Conservation (phyloP, 2,888 invertebrate genomes). For the Drosophila parthenogenetica region DNA sequence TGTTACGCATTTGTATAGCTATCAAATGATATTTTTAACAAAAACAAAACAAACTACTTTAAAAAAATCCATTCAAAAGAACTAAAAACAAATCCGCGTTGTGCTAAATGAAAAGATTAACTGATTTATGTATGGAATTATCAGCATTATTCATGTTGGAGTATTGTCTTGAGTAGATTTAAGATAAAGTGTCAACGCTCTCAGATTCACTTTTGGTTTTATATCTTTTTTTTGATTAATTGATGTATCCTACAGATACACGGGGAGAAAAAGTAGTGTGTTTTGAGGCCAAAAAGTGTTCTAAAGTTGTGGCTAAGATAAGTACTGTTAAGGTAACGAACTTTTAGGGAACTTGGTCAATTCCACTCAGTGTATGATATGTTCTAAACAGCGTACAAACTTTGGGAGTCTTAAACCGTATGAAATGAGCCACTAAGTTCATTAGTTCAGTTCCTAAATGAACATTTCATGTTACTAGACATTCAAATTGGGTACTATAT, state of each 20-base stretch:
- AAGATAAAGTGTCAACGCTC: constrained; percentile 15
- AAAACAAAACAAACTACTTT: neutral
- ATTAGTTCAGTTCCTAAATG: neutral
- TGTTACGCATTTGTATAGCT: constrained; percentile 46
- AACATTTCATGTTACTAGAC: neutral
- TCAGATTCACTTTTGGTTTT: constrained; percentile 10
- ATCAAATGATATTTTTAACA: constrained; percentile 28
- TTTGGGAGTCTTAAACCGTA: neutral
- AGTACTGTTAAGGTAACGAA: too few species aligned
- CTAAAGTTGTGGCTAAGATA: too few species aligned
- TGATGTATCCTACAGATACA: neutral
- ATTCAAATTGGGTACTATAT: neutral
- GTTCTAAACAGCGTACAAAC: too few species aligned
- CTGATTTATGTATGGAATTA: neutral
- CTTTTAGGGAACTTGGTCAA: too few species aligned
- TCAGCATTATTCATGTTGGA: constrained; percentile 5
- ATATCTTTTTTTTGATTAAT: neutral
- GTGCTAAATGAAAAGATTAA: constrained; percentile 8
- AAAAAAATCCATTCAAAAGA: constrained; percentile 7
- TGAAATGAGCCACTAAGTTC: neutral
- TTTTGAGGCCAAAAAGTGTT: too few species aligned
- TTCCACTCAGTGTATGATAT: too few species aligned
- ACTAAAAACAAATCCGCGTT: constrained; percentile 16
- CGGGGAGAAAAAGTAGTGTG: too few species aligned
- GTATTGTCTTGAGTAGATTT: neutral